Evolutionary conservation across 2,797 vertebrate genomes (phyloP), one percentile per base, ranked within the genome.

Genomic region (Pipistrellus pipistrellus): DNA sequence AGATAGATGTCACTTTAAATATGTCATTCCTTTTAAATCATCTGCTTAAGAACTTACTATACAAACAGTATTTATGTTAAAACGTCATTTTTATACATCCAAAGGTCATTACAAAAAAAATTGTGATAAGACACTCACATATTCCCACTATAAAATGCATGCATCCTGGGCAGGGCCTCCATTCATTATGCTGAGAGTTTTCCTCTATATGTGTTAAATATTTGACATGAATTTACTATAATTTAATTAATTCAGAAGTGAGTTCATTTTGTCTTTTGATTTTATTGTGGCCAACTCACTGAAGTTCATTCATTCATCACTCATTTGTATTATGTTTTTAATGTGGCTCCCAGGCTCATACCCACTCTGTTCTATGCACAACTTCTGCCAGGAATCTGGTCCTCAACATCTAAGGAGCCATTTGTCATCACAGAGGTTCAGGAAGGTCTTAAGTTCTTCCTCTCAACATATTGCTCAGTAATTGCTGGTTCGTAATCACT

Each of bases 311-410:
- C 27, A 6, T 41, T 30, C 38, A 23, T 68, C 51, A 21, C 1
- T 30, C 27, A 23, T 13, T 18, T 48, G 6, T 9, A 41, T n/a
- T 35, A 20, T 10, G 23, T 10, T 44, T 20, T 35, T 35, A 18
- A 53, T 35, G 25, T 13, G n/a, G 76, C 72, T 64, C 18, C 32
- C 14, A 32, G 5, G 15, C 35, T 9, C 69, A 48, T 4, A 1
- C 8, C 46, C 46, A 35, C 2, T 0, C 12, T 11, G 3, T 41
- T 4, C 9, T 7, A 1, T 0, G 1, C 27, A 41, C 13, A 46
- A 11, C 59, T 32, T 51, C 71, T 41, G 38, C 18, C n/a, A 14
- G 9, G 46, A 9, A 14, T n/a, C 0, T 6, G n/a, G 35, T 2
- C 15, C 30, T 55, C n/a, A 51, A 23, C 27, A 46, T 53, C 9